Conservation (phyloP, 2,888 invertebrate species). For the Eupithecia pulchellata region DNA sequence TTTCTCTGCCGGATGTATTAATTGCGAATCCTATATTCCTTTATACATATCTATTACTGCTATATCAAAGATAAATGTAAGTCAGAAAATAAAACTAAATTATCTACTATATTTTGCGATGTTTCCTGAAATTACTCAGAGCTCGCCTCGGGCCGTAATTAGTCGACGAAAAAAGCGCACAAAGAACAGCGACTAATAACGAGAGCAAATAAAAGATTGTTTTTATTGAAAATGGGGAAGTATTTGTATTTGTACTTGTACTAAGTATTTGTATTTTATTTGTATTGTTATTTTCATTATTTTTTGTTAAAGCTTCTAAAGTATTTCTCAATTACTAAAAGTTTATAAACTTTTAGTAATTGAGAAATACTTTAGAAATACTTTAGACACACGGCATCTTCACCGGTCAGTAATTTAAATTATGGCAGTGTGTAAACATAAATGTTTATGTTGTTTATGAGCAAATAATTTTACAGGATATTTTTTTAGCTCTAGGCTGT, state of each 20-base stretch:
- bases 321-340: neutral
- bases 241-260: neutral
- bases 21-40: too few relatives aligned
- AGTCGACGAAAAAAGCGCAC: neutral
- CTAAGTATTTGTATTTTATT: too few relatives aligned
- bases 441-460: too few relatives aligned
- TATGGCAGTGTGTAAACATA: too few relatives aligned
- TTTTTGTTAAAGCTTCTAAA: neutral
- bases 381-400: too few relatives aligned
- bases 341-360: too few relatives aligned
- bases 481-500: too few relatives aligned
- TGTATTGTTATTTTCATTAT: neutral
- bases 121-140: conserved; percentile 4
- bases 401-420: too few relatives aligned
- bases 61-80: neutral
- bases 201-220: neutral
- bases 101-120: neutral
- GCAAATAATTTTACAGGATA: too few relatives aligned
- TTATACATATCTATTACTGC: too few relatives aligned
- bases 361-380: too few relatives aligned
- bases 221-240: conserved; percentile 3
- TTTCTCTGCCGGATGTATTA: too few relatives aligned
- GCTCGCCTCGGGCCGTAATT: conserved; percentile 5
- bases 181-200: neutral
- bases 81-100: conserved; percentile 2